These are phyloP conservation scores for Holothuria glaberrima DNA, from an alignment of 35 echinoderm and acorn worm species.

Conservation along the genomic window DNA sequence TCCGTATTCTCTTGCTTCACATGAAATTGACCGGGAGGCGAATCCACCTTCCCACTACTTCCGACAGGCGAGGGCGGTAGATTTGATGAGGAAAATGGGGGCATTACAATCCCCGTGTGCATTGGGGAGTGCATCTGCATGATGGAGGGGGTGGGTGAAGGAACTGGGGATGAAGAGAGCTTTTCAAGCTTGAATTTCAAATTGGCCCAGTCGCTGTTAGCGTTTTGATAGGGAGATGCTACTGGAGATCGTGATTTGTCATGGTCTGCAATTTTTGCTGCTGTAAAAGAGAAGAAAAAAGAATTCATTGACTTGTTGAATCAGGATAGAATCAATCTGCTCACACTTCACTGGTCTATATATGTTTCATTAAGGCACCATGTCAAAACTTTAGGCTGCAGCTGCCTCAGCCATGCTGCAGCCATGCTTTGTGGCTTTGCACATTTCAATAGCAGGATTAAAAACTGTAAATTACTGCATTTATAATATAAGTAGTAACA, in stretches of 20 bases:
- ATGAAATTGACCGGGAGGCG: slow-evolving; percentile 26
- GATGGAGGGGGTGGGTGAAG: slow-evolving; percentile 45
- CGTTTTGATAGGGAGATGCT: slow-evolving; percentile 23
- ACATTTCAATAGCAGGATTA: too few species aligned
- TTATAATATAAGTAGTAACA: too few species aligned
- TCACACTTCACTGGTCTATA: too few species aligned
- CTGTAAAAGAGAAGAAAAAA: background rate
- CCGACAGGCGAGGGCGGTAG: slow-evolving; percentile 43
- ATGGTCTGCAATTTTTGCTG: slow-evolving; percentile 49
- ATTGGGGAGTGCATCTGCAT: slow-evolving; percentile 49
- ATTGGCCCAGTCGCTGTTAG: slow-evolving; percentile 51
- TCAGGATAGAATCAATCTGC: too few species aligned
- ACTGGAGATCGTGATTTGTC: slow-evolving; percentile 32
- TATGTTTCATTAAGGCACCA: too few species aligned
- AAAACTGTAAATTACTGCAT: too few species aligned
- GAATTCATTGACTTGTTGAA: too few species aligned
- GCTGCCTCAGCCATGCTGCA: too few species aligned
- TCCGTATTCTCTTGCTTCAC: slow-evolving; percentile 51
- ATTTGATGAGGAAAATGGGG: slow-evolving; percentile 15
- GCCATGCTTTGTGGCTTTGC: too few species aligned
- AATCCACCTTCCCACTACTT: slow-evolving; percentile 52
- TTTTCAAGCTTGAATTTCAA: slow-evolving; percentile 61
- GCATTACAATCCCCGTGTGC: slow-evolving; percentile 49
- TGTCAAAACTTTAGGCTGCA: too few species aligned
- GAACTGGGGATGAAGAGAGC: slow-evolving; percentile 30